Base-by-base conservation (phyloP, 2,113 vertebrate species). In the Chlorodrepanis virens region DNA sequence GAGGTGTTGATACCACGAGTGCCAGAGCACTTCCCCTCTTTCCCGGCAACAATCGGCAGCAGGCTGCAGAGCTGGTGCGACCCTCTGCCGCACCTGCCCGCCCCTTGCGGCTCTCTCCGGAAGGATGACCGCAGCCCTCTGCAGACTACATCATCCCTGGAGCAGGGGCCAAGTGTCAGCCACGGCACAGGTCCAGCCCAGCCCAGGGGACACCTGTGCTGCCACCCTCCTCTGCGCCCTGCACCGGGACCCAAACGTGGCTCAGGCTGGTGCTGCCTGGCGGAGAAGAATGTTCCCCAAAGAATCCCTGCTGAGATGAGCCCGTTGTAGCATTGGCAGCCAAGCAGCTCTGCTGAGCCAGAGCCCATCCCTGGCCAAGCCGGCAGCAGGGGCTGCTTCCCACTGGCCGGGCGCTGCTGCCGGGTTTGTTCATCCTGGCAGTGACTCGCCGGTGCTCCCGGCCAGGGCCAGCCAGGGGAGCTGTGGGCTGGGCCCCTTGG, bases 201-300 rank as follows among this genome's bases (percentile, higher is more conserved):
- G 37, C 75, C 47, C 8, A 0, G 54, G 21, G 64, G 42, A 65
- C 47, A 68, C 64, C 85, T 45, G 79, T 4, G 10, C 78, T 37
- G 27, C 64, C 3, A 1, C 49, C 29, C 29, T 39, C 6, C 78
- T 71, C 88, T 21, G 56, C 1, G 5, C 29, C 49, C 18, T 5
- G 0, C 1, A 0, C 35, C 0, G 0, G 10, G 17, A 19, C 57
- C 60, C 57, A 23, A 45, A n/a, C 2, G 1, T 0, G 1, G 31
- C 50, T 82, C 2, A 0, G 20, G 25, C 24, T 33, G 50, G 14
- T 8, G 35, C 52, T 78, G 56, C 56, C 37, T 4, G 1, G 22
- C 25, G 25, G 24, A 6, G 11, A 33, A 2, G 2, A 50, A 33
- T 6, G 14, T 19, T 14, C 14, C 65, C 40, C n/a, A 4, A 5